Evolutionary conservation across 2,113 vertebrate genomes (phyloP), one percentile per base, ranked within the genome.

Genomic region (Pterocles orientalis): DNA sequence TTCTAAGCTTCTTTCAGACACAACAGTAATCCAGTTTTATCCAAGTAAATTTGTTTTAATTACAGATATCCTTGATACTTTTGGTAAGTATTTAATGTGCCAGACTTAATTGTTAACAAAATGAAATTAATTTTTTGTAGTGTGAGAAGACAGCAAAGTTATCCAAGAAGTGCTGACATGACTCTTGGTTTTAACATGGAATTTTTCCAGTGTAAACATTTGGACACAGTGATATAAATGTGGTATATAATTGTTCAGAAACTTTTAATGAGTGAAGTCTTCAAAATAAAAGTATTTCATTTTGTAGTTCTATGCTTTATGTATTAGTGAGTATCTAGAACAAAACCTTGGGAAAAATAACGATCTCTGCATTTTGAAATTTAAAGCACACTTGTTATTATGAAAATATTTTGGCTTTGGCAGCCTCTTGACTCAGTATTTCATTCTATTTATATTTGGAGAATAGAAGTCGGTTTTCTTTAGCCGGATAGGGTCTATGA

Each of bases 31-130:
- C 97, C 99, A 99, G 97, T 99, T 99, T 97, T 99, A 99, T 97
- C 99, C 99, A 72, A 99, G 99, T 98, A 99, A 99, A 97, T 99
- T 99, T 95, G 99, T 99, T 77, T 98, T 99, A 82, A 99, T 99
- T 95, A 99, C 99, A 1, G 99, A 99, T 82, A 99, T 99, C 86
- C 99, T 99, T 2, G 99, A 99, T 96, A 99, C 99, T 2, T 99
- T 99, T 41, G 99, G 99, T 99, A 97, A 97, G 98, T 98, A 31
- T 61, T 43, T 86, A 14, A 62, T 77, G 39, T 83, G 33, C 21
- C 34, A 86, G 34, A 31, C 33, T 69, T 93, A 39, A 5, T 47
- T 75, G 14, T 82, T 75, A 62, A 45, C 47, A 65, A 76, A 47
- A 45, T 69, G 9, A n/a, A 56, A 56, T 65, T 43, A 28, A 2